Base-by-base conservation (phyloP, 2,888 invertebrate species). In the Nesidiocoris tenuis region DNA sequence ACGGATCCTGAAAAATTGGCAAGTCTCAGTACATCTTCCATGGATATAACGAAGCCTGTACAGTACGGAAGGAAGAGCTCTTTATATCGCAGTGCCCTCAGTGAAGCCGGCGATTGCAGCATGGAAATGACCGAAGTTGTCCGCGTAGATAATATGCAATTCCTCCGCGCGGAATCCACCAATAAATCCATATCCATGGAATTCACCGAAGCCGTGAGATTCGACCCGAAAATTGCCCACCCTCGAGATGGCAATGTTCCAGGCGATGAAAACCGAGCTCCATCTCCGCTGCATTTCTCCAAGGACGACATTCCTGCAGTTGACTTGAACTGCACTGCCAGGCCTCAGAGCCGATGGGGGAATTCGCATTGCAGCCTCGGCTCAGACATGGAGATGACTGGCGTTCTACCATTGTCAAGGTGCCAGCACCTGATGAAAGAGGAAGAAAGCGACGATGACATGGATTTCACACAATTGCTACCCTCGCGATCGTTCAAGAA, bases 341-440 rank as follows among this genome's bases (percentile, higher is more conserved):
- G 39, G 12, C 39, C 5, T 12, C 39, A 39, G 12, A 12, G 39
- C 12, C 39, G 39, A 12, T 39, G 39, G 39, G 3, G 3, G 12
- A 39, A 3, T 3, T 39, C 39, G 3, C 39, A 39, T 7, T 39
- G 39, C 12, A 39, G 39, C 12, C 3, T 39, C 5, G 39, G 39
- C 5, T 39, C 61, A 39, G 72, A 72, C 18, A 72, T 72, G 72
- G 72, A 72, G 19, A 72, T 72, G 21, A 72, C 72, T 39, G 72
- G 72, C 0, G 72, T 72, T 17, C 55, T 25, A 9, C 61, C 72
- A 17, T 17, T 72, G 54, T 61, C 72, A 19, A 72, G 57, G 21
- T 61, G 39, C 63, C 18, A 39, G 5, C 24, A 63, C 23, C 16
- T 61, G 12, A 39, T 39, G 7, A 12, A n/a, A 2, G 7, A 70